Conservation (phyloP, 2,888 invertebrate species). For the Choristoneura rosaceana region DNA sequence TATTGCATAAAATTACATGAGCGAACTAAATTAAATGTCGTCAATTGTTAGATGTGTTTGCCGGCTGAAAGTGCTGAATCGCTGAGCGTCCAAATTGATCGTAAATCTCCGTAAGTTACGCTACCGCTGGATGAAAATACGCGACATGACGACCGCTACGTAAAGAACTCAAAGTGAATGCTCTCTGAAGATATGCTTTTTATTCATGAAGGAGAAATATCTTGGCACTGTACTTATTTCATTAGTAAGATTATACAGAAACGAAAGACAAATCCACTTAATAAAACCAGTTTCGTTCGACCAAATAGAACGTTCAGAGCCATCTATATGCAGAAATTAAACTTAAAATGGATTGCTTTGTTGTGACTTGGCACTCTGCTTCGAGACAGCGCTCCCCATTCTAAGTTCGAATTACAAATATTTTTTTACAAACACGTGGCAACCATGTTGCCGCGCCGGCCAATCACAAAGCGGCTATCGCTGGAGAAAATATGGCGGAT, state of each 20-base stretch:
- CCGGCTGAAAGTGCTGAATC: conserved; percentile 78
- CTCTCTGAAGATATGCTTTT: conserved; percentile 35
- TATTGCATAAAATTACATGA: background rate
- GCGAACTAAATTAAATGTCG: background rate
- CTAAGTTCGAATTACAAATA: conserved; percentile 52
- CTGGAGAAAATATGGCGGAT: conserved; percentile 74
- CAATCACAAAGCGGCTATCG: conserved; percentile 68
- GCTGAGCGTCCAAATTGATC: conserved; percentile 73
- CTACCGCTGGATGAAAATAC: conserved; percentile 73
- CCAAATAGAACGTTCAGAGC: background rate
- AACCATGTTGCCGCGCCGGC: conserved; percentile 73
- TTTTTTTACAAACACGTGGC: conserved; percentile 59
- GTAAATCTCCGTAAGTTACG: conserved; percentile 74
- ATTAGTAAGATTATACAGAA: conserved; percentile 1
- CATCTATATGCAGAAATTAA: conserved; percentile 2
- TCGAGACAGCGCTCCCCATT: conserved; percentile 49
- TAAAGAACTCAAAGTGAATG: conserved; percentile 52
- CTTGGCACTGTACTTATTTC: background rate
- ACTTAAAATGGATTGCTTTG: conserved; percentile 1
- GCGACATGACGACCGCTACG: conserved; percentile 60
- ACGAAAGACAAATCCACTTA: background rate
- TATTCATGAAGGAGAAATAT: background rate
- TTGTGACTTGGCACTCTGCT: conserved; percentile 31
- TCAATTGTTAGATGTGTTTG: conserved; percentile 74
- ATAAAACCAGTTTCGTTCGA: background rate